These are phyloP conservation scores for Coleophora deauratella DNA, from an alignment of 2,888 invertebrate genomes.

Conservation along the genomic window DNA sequence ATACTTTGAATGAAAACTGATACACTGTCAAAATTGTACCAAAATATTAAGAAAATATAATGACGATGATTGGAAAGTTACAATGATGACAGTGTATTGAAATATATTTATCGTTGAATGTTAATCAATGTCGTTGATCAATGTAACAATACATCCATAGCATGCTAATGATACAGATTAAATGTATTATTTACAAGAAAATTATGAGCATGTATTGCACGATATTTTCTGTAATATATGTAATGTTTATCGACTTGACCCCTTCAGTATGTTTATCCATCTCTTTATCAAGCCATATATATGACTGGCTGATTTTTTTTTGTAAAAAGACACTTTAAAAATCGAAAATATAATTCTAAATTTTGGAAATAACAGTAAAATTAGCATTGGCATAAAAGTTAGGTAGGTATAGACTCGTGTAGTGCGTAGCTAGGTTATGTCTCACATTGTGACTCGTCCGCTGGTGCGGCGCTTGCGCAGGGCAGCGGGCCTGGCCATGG, in stretches of 20 bases:
- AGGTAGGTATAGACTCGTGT: conserved; percentile 32
- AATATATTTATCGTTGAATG: conserved; percentile 5
- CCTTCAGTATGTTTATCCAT: too few relatives aligned
- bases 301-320: too few relatives aligned
- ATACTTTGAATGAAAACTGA: too few relatives aligned
- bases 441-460: conserved; percentile 74
- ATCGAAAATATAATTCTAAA: conserved; percentile 3
- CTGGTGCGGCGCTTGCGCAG: conserved; percentile 73
- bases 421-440: conserved; percentile 67
- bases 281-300: too few relatives aligned
- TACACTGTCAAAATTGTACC: too few relatives aligned
- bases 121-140: conserved; percentile 1
- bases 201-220: conserved; percentile 56
- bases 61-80: too few relatives aligned
- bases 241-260: too few relatives aligned
- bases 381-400: too few relatives aligned
- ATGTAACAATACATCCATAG: conserved; percentile 18
- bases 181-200: conserved; percentile 28
- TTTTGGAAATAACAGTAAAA: conserved; percentile 22
- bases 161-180: conserved; percentile 36
- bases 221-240: conserved; percentile 19
- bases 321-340: too few relatives aligned
- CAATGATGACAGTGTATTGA: conserved; percentile 3
- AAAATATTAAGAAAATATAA: too few relatives aligned
- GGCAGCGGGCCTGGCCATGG: conserved; percentile 67